Conservation (phyloP, 2,888 invertebrate genomes). For the Lycia hirtaria region DNA sequence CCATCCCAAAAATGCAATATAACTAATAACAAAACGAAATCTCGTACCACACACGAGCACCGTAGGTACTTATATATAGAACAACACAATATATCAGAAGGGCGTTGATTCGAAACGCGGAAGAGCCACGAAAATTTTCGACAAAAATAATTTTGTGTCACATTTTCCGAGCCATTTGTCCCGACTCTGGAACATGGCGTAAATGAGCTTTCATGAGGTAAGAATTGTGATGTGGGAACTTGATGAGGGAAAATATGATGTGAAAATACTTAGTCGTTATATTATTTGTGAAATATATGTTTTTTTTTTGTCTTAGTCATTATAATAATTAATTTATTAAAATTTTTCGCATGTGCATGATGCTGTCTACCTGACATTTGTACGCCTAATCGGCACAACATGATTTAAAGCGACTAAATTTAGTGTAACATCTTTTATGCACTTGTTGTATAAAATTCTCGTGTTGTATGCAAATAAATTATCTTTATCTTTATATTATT, state of each 20-base stretch:
- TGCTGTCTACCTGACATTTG: too few species aligned
- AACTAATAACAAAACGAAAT: conserved; percentile 53
- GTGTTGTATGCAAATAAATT: too few species aligned
- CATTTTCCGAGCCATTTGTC: conserved; percentile 72
- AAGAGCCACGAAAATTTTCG: conserved; percentile 58
- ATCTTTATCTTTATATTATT: too few species aligned
- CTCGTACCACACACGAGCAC: conserved; percentile 67
- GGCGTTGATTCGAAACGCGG: conserved; percentile 74
- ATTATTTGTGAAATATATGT: too few species aligned
- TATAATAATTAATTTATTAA: too few species aligned
- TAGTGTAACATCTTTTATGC: too few species aligned
- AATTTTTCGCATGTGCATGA: too few species aligned
- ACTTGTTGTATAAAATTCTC: too few species aligned
- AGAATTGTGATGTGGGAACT: conserved; percentile 7
- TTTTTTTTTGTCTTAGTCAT: too few species aligned
- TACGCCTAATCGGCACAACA: too few species aligned
- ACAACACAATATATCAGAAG: conserved; percentile 64
- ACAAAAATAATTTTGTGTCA: conserved; percentile 69
- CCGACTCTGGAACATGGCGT: conserved; percentile 45
- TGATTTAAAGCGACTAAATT: too few species aligned
- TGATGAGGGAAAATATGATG: conserved; percentile 1
- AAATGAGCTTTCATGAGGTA: conserved; percentile 25
- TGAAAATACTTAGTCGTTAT: too few species aligned
- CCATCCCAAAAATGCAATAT: conserved; percentile 27
- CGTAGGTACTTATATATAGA: conserved; percentile 10